Conservation (phyloP, 64 coral and sea anemone species). For the Hydrozoanthus tunicans region DNA sequence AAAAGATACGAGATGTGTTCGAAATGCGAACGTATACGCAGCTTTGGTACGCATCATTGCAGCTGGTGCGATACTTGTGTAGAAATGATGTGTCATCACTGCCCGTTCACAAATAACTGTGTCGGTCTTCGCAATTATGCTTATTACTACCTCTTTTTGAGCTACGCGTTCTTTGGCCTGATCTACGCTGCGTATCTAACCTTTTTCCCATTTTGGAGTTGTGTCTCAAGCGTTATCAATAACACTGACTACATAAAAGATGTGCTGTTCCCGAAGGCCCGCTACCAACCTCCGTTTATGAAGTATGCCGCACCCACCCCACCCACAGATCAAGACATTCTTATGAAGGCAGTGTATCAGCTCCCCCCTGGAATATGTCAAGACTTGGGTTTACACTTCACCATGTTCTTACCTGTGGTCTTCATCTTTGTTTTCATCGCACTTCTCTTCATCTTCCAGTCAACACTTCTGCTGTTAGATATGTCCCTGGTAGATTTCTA, state of each 20-base stretch:
- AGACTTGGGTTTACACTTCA: conserved; percentile 53
- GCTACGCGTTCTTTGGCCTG: conserved; percentile 79
- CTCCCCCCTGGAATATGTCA: conserved; percentile 57
- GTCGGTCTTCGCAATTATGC: conserved; percentile 87
- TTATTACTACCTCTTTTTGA: conserved; percentile 83
- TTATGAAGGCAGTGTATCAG: conserved; percentile 17
- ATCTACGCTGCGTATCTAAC: conserved; percentile 82
- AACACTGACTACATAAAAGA: conserved; percentile 43
- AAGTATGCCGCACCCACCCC: conserved; percentile 33
- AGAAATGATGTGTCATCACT: conserved; percentile 98
- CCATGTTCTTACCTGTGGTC: conserved; percentile 64
- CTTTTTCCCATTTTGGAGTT: conserved; percentile 78
- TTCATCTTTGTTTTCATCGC: conserved; percentile 73
- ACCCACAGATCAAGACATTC: conserved; percentile 3
- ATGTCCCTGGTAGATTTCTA: conserved; percentile 98
- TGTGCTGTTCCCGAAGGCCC: conserved; percentile 12
- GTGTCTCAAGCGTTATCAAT: conserved; percentile 46
- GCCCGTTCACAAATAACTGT: conserved; percentile 99
- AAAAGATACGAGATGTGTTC: conserved; percentile 83
- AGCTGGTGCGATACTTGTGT: conserved; percentile 89
- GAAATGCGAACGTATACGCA: conserved; percentile 79
- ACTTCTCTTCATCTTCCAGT: conserved; percentile 72
- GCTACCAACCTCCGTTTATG: conserved; percentile 46
- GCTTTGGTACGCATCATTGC: conserved; percentile 92
- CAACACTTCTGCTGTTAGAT: conserved; percentile 71